phyloP scores from a whole-genome alignment of 2,888 invertebrate genomes.

The Prenolepis imparis region DNA sequence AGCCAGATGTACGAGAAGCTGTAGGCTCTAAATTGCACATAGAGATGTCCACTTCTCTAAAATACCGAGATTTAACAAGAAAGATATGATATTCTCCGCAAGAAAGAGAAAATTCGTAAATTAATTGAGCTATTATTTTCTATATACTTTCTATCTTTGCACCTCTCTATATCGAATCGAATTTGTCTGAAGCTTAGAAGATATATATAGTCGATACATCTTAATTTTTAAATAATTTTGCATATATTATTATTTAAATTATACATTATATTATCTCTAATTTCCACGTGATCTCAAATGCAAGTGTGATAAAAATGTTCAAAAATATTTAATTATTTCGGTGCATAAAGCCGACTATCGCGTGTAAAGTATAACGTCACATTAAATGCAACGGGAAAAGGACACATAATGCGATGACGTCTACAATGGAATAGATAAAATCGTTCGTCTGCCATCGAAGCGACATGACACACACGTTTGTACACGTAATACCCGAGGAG shows the following conservation, averaged over 20 bases:
- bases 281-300: neutral
- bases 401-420: slow-evolving; percentile 31
- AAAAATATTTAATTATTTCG: slow-evolving; percentile 30
- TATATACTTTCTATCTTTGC: neutral
- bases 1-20: slow-evolving; percentile 65
- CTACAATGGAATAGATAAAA: slow-evolving; percentile 66
- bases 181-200: neutral
- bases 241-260: neutral
- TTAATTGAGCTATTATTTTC: neutral
- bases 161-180: neutral
- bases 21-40: slow-evolving; percentile 49
- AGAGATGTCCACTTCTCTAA: slow-evolving; percentile 30
- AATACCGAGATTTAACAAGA: slow-evolving; percentile 46
- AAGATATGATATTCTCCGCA: slow-evolving; percentile 3
- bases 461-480: slow-evolving; percentile 20
- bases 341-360: neutral
- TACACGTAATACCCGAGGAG: slow-evolving; percentile 51
- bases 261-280: neutral
- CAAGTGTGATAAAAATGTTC: neutral
- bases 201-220: neutral
- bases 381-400: slow-evolving; percentile 55
- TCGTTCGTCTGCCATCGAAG: slow-evolving; percentile 54
- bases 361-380: slow-evolving; percentile 34
- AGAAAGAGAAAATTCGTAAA: slow-evolving; percentile 3
- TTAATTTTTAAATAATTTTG: slow-evolving; percentile 9